Evolutionary conservation across 2,797 vertebrate species (phyloP), one percentile per base, ranked within the genome.

Genomic region (Macropus fuliginosus): DNA sequence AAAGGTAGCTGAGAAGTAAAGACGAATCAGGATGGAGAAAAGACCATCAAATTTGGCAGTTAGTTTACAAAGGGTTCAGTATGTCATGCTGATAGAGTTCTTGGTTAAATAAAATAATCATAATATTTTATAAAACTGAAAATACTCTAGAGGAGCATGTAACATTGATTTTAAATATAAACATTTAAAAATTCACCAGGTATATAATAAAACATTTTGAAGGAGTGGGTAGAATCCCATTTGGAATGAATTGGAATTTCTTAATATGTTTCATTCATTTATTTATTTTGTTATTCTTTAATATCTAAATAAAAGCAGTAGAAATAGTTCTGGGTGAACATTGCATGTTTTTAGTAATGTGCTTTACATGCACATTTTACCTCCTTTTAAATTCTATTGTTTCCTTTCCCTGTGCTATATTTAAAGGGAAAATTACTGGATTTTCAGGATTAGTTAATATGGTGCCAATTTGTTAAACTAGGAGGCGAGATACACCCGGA

Each of bases 121-220:
- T 57, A 50, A 50, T 91, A 16, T 90, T 92, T 62, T 97, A 56
- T 93, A 16, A 94, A 92, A 81, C 57, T 40, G 31, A 95, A 24
- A 54, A 28, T 2, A 74, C 11, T 40, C 10, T 81, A 29, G 16
- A 66, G 93, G 91, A 52, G 0, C 0, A 57, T 90, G 92, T 12
- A 87, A 87, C 87, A 1, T 3, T 11, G 57, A 66, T 34, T 94
- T 31, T 56, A 81, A 66, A 91, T 50, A 14, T 1, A 55, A 94
- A 8, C 87, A 52, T 62, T 92, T 96, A n/a, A 46, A 9, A 90
- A 8, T 90, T 91, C 91, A 92, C 16, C 52, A 11, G 46, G 5
- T 54, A 31, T n/a, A 6, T 57, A 87, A 81, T 56, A 59, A 91
- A 91, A 95, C 54, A 52, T 29, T 56, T 66, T 66, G 34, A 13